Base-by-base conservation (phyloP, 2,797 vertebrate genomes). In the Hoplostethus mediterraneus region DNA sequence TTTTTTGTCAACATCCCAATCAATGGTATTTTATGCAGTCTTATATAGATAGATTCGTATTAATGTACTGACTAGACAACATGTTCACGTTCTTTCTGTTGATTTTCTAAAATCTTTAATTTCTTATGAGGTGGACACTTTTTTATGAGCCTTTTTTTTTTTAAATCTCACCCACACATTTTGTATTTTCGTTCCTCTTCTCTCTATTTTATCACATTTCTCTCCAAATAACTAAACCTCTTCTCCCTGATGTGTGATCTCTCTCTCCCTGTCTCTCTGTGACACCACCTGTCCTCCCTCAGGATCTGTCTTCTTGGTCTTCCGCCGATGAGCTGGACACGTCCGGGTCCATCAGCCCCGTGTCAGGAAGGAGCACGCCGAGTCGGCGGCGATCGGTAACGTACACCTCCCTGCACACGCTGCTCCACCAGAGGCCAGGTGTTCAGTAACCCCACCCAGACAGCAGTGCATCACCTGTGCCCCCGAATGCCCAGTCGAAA, bases 281-380 rank as follows among this genome's bases (percentile, higher is more conserved):
- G 33, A 21, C 33, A 33, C 6, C 33, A 33, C 33, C 33, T 33
- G n/a, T 63, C 33, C 31, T 36, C 30, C 28, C 9, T n/a, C 88
- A 99, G 98, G 98, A 99, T 88, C 91, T 99, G 85, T 97, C 97
- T 6, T 99, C 98, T 4, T 99, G 98, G 97, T 99, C 98, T 0
- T 99, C 98, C 31, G 95, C 96, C 3, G 98, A 99, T 87, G 98
- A 99, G 10, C 86, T 99, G 83, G 98, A 99, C 90, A 98, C 97
- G 0, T 99, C 98, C 0, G 97, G 97, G 62, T 99, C 98, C 12
- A 93, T 96, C 88, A 99, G 98, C 89, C 98, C 98, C 16, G 89
- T 95, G 21, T 99, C 97, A 58, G 97, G 97, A 87, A 95, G 97
- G 87, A 97, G 96, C 58, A 96, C 96, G 5, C 96, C 97, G 1